Evolutionary conservation across 92 coral and sea anemone species (phyloP).

Genomic region (Porites evermanni): DNA sequence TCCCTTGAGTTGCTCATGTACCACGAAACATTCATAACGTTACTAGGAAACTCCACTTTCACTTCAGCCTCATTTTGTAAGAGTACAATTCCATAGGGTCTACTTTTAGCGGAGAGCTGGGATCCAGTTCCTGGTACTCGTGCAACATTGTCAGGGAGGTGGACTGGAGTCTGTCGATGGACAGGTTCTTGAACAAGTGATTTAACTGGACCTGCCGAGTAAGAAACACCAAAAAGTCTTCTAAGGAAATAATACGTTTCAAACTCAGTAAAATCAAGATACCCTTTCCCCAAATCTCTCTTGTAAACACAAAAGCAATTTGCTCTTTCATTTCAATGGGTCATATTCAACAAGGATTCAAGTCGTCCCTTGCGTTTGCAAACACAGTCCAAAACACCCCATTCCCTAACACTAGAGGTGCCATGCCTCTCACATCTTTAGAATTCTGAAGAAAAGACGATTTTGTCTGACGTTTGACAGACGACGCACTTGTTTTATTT

Average conservation of each 20-base stretch:
- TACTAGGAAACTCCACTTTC: neutral
- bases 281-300: neutral
- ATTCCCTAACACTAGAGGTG: no score
- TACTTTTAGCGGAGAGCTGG: conserved; percentile 72
- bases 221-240: neutral
- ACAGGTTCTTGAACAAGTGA: conserved; percentile 72
- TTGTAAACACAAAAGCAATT: no score
- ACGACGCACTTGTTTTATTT: no score
- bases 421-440: no score
- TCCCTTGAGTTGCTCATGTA: neutral
- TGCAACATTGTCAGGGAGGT: conserved; percentile 89
- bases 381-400: no score
- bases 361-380: no score
- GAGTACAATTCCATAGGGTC: conserved; percentile 97
- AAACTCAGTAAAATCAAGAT: neutral
- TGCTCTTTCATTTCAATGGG: no score
- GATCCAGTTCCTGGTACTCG: conserved; percentile 74
- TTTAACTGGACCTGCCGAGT: conserved; percentile 64
- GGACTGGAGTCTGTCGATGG: conserved; percentile 73
- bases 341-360: no score
- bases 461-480: no score
- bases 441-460: no score
- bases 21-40: neutral
- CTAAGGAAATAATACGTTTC: neutral
- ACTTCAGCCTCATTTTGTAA: conserved; percentile 84